A percentile compares a stretch with the other conserved stretches of the same genome.
phyloP scores from a whole-genome alignment of 1,140 invertebrate species.

The Leptinotarsa texana region DNA sequence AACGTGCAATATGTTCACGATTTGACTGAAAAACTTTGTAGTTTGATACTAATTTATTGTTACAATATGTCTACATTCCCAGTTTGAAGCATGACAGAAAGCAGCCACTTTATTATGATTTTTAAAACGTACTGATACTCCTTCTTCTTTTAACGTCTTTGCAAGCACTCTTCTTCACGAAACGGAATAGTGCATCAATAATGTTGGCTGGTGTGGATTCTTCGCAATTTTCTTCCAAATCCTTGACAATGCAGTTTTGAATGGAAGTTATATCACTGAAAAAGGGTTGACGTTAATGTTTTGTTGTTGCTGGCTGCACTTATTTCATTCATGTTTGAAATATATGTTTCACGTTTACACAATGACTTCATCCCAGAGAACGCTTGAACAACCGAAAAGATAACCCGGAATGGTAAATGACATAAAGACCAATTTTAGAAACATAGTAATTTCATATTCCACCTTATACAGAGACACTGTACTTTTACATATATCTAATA shows the following conservation, averaged over 20 bases:
- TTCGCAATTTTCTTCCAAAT: constrained; percentile 67
- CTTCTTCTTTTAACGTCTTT: constrained; percentile 29
- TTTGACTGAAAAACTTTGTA: too few species aligned
- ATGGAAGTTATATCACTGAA: constrained; percentile 64
- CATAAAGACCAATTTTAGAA: too few species aligned
- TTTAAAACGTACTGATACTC: constrained; percentile 25
- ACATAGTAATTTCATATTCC: too few species aligned
- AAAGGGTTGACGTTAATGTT: constrained; percentile 32
- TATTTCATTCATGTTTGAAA: too few species aligned
- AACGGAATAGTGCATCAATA: constrained; percentile 75
- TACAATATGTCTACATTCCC: too few species aligned
- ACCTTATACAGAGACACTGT: too few species aligned
- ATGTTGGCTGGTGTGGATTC: constrained; percentile 80
- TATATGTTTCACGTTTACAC: too few species aligned
- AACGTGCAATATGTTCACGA: too few species aligned
- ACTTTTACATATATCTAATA: too few species aligned
- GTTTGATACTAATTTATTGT: too few species aligned
- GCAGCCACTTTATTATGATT: neutral
- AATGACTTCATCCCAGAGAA: too few species aligned
- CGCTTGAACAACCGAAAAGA: too few species aligned
- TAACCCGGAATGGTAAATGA: neutral
- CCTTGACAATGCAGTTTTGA: constrained; percentile 68
- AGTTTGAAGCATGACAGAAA: neutral
- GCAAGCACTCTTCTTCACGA: constrained; percentile 47
- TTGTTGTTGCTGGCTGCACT: neutral